Conservation (phyloP, 2,888 invertebrate genomes). For the Branchipolynoe longqiensis region DNA sequence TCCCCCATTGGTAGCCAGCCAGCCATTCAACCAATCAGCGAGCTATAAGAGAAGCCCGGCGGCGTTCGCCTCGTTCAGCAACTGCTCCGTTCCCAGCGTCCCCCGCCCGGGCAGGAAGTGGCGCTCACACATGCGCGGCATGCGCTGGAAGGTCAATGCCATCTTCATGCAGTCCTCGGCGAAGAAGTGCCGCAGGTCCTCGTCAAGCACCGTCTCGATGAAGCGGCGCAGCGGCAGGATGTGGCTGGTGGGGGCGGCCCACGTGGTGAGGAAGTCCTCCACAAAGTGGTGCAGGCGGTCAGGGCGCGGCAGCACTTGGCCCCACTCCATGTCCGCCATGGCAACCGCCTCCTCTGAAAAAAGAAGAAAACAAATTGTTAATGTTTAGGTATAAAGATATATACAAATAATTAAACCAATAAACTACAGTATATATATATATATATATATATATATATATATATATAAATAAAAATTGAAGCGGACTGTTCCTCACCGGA, state of each 20-base stretch:
- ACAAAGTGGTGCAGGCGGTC: constrained; percentile 81
- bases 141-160: constrained; percentile 73
- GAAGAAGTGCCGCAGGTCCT: constrained; percentile 78
- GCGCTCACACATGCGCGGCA: constrained; percentile 73
- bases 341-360: constrained; percentile 79
- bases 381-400: no score
- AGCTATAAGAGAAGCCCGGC: constrained; percentile 31
- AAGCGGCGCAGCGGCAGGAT: constrained; percentile 80
- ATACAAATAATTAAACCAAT: no score
- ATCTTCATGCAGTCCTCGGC: constrained; percentile 78
- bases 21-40: no score
- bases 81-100: constrained; percentile 1
- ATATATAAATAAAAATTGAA: background rate
- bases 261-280: constrained; percentile 82
- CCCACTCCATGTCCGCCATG: constrained; percentile 72
- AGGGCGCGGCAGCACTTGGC: constrained; percentile 79
- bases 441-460: no score
- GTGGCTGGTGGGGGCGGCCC: constrained; percentile 81
- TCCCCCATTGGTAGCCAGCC: no score
- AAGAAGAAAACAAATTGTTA: constrained; percentile 67
- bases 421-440: no score
- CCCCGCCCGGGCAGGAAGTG: constrained; percentile 69
- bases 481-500: constrained; percentile 74
- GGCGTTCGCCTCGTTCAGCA: background rate
- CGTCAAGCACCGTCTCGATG: constrained; percentile 72